Evolutionary conservation across 1,140 invertebrate genomes (phyloP), one percentile per base, ranked within the genome.

Genomic region (Alviniconcha marisindica): DNA sequence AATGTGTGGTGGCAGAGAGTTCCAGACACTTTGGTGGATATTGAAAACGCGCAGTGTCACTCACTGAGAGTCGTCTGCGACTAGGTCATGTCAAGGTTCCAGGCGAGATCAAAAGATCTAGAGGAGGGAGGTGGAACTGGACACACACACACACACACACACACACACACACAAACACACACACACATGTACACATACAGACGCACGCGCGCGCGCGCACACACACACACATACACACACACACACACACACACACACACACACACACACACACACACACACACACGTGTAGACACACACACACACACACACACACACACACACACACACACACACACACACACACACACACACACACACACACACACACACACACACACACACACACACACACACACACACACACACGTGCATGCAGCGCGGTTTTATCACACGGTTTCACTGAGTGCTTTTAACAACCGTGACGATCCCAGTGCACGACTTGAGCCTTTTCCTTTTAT

Each of bases 261-360:
- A 56, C 54, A 56, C 54, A 10, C 5, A 56, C 54, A 10, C 5
- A 56, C 54, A 10, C 5, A 56, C 54, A 10, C 5, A 56, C 5
- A 56, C 54, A 5, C 5, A 56, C 21, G 3, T 21, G n/a, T 21
- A 24, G 54, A 10, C 54, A 56, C 5, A 56, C 21, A 10, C 5
- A 56, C 54, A 10, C 54, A 56, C 21, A 21, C 5, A 10, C 21
- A 21, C 21, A 56, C 54, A 24, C 18, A 56, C 54, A 56, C 54
- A 56, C 54, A 56, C 54, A 56, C 54, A 56, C 54, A 56, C 54
- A 56, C 54, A 56, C 54, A 56, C 54, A 56, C 54, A 56, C 54
- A 56, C 54, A 10, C 5, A 56, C 54, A 56, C 54, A 56, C 54
- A 56, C n/a, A n/a, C n/a, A n/a, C n/a, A n/a, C n/a, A n/a, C n/a